Evolutionary conservation across 2,113 vertebrate species (phyloP).

Genomic region (Haemorhous mexicanus): DNA sequence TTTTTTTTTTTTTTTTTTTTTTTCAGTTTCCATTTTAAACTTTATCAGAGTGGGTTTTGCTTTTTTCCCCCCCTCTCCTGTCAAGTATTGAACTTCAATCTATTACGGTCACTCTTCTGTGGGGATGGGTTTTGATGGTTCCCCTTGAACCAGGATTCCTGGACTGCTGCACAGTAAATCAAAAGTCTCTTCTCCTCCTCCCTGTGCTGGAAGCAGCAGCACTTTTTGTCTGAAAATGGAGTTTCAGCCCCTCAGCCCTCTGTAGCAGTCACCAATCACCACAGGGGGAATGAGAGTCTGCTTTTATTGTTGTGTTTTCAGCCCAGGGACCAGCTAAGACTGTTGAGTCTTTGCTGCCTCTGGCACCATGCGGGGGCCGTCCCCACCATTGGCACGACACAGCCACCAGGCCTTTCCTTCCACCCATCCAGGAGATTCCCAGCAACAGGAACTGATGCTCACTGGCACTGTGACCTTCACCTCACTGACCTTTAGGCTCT

Average conservation of each 20-base stretch:
- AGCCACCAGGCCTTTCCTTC: background rate
- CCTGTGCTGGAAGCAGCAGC: background rate
- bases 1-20: background rate
- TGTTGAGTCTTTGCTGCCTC: background rate
- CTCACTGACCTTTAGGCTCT: background rate
- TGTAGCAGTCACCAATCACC: background rate
- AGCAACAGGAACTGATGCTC: background rate
- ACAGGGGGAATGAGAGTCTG: background rate
- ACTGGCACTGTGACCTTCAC: background rate
- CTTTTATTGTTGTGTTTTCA: background rate
- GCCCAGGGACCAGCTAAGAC: background rate
- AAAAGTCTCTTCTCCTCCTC: background rate
- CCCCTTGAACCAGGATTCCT: background rate
- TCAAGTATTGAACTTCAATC: background rate
- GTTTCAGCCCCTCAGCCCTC: background rate
- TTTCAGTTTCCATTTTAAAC: slow-evolving; percentile 22
- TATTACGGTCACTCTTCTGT: background rate
- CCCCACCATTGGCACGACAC: rapidly evolving
- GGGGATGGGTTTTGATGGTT: background rate
- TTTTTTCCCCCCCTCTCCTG: rapidly evolving
- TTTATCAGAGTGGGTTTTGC: background rate
- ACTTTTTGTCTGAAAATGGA: background rate
- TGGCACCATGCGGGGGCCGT: rapidly evolving
- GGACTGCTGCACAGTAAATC: background rate
- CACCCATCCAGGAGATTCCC: rapidly evolving